phyloP scores from a whole-genome alignment of 2,888 invertebrate genomes.

The Parascotia fuliginaria region DNA sequence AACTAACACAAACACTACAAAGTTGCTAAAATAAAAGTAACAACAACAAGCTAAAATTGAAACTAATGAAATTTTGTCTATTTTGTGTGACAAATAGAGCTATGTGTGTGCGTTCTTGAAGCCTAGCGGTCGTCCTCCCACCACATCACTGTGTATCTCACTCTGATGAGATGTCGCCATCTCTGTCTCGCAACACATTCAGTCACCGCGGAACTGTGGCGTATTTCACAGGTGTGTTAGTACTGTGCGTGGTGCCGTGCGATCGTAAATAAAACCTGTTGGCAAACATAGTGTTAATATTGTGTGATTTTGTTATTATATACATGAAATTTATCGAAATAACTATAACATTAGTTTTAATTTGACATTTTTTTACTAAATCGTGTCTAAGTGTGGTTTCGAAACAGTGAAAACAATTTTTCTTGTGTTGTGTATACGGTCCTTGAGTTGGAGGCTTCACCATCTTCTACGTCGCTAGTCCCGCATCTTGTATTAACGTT shows the following conservation, averaged over 20 bases:
- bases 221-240: conserved; percentile 69
- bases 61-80: conserved; percentile 30
- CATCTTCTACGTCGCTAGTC: conserved; percentile 55
- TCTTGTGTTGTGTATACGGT: conserved; percentile 71
- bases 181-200: conserved; percentile 72
- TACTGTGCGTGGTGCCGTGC: conserved; percentile 47
- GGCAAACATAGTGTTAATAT: conserved; percentile 44
- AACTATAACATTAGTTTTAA: conserved; percentile 19
- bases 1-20: too few species aligned
- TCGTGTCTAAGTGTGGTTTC: conserved; percentile 63
- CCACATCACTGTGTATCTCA: conserved; percentile 70
- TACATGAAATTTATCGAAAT: conserved; percentile 10
- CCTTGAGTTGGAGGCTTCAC: conserved; percentile 81
- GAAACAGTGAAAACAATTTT: conserved; percentile 79
- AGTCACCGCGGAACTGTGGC: conserved; percentile 76
- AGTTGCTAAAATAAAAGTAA: too few species aligned
- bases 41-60: conserved; percentile 1
- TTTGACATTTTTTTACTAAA: conserved; percentile 31
- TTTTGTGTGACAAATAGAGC: conserved; percentile 59
- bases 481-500: conserved; percentile 56
- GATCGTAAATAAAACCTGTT: conserved; percentile 74
- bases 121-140: conserved; percentile 77
- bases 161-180: conserved; percentile 66
- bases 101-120: conserved; percentile 74
- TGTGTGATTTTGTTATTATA: conserved; percentile 20